Evolutionary conservation across 2,888 invertebrate genomes (phyloP), one percentile per base, ranked within the genome.

Genomic region (Leptinotarsa rubiginosa): DNA sequence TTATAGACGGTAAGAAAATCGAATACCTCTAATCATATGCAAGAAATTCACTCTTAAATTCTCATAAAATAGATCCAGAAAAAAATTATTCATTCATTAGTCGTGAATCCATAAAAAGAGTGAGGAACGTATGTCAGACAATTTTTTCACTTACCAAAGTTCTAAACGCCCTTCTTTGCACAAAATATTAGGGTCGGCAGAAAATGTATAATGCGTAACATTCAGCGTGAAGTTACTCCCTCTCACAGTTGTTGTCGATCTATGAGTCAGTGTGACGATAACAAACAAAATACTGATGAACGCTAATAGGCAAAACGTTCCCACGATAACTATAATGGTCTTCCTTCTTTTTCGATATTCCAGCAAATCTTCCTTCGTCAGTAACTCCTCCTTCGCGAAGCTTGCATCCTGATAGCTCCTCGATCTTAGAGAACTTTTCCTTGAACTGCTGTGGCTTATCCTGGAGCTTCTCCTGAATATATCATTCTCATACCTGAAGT

Each of bases 211-310:
- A 70, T 85, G 84, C 7, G 85, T 85, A 70, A 83, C 76, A 76
- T 86, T 85, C 54, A 80, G 81, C 2, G 80, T 80, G 10, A 78
- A 65, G 68, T 80, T 80, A 49, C 79, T 70, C 12, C 74, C 77
- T 31, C 54, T 69, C 47, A 80, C 77, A 31, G 79, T 77, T 52
- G 84, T 82, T 25, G 85, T 84, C 64, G 75, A 76, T 59, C 79
- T 80, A 78, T 87, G 56, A 56, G 91, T 94, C 86, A 95, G 90
- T 72, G 95, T 94, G 83, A 95, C 91, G 85, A 95, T 91, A 85
- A 95, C 94, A 83, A 93, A 93, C 84, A 94, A 91, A 78, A 94
- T 91, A 83, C 94, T 92, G 75, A 94, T 92, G 83, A 92, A 90
- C 81, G 93, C 91, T 83, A 95, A 90, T 86, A 94, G 93, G 87